Percentiles rank a stretch among this genome's conserved stretches.
phyloP scores from a whole-genome alignment of 2,113 vertebrate genomes.

The Atractosteus spatula region DNA sequence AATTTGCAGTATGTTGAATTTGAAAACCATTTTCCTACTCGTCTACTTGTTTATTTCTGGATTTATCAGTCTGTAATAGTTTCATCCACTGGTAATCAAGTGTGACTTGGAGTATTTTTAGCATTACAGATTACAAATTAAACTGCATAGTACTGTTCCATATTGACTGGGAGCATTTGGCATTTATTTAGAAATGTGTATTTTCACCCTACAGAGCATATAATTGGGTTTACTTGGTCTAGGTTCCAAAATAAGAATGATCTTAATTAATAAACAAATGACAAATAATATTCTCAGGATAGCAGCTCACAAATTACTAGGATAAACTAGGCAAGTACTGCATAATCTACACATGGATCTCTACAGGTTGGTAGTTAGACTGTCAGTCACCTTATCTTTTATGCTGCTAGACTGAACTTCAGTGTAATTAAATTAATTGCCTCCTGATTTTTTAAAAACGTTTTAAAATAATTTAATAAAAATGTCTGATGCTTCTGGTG shows the following conservation, averaged over 20 bases:
- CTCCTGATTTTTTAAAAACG: no score
- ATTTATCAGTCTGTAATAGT: slow-evolving; percentile 53
- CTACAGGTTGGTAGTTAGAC: no score
- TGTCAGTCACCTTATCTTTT: no score
- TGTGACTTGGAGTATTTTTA: slow-evolving; percentile 64
- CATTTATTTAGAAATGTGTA: slow-evolving; percentile 25
- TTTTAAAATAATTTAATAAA: no score
- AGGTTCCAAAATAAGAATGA: slow-evolving; percentile 72
- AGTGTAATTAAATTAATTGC: no score
- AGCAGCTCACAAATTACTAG: slow-evolving; percentile 71
- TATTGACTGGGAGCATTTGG: slow-evolving; percentile 53
- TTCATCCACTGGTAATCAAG: slow-evolving; percentile 57
- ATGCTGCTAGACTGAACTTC: no score
- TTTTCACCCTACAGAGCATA: slow-evolving; percentile 63
- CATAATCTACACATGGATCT: slow-evolving; percentile 65
- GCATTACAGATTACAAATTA: slow-evolving; percentile 48
- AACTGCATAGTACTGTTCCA: slow-evolving; percentile 56
- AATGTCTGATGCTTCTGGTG: no score
- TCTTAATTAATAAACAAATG: slow-evolving; percentile 78
- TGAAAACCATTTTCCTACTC: no score
- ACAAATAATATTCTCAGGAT: slow-evolving; percentile 60
- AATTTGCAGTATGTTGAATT: no score
- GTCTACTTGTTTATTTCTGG: slow-evolving; percentile 24
- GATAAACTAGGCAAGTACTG: slow-evolving; percentile 66
- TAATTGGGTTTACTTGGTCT: slow-evolving; percentile 72